Evolutionary conservation across 2,797 vertebrate species (phyloP), one percentile per base, ranked within the genome.

Genomic region (Podarcis siculus): DNA sequence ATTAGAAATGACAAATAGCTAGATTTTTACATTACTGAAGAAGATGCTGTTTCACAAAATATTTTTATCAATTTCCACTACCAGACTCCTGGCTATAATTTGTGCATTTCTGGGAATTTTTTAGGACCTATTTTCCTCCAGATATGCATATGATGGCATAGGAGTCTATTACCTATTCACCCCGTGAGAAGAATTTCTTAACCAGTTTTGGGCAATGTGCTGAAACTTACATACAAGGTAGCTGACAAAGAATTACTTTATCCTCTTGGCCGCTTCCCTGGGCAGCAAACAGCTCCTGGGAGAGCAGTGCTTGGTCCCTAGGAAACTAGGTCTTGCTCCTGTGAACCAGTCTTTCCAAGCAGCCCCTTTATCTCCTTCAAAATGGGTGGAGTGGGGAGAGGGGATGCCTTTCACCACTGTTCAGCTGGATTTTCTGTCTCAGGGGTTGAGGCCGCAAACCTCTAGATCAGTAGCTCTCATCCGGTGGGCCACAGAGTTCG

Each of bases 111-210:
- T 79, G 79, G 77, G 67, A 42, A 42, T 15, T 21, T 21, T 32
- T 78, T 73, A 39, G 27, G 9, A 61, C 3, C 21, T 37, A 37
- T 35, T 7, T 35, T 8, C 19, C 35, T 3, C 15, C 6, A 37
- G 17, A 73, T 32, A n/a, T 72, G 69, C 69, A 32, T 17, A 72
- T 55, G 49, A 55, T 55, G 49, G 13, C 61, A 64, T 64, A 64
- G 21, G 27, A 37, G 37, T 25, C 23, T 73, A 13, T 37, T 61
- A 32, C 21, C 45, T 61, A n/a, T 8, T 25, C 3, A 8, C 27
- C 10, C n/a, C 4, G n/a, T 37, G 30, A 91, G 66, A 35, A 91
- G 85, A 75, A 27, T 49, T 86, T 87, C 21, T 76, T 64, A 76
- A 30, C 79, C 92, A 69, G 79, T 79, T 1, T 15, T 86, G 39